Percentiles rank a stretch among this genome's conserved stretches.
Evolutionary conservation across 2,888 invertebrate species (phyloP).

Genomic region (Entomobrya multifasciata): DNA sequence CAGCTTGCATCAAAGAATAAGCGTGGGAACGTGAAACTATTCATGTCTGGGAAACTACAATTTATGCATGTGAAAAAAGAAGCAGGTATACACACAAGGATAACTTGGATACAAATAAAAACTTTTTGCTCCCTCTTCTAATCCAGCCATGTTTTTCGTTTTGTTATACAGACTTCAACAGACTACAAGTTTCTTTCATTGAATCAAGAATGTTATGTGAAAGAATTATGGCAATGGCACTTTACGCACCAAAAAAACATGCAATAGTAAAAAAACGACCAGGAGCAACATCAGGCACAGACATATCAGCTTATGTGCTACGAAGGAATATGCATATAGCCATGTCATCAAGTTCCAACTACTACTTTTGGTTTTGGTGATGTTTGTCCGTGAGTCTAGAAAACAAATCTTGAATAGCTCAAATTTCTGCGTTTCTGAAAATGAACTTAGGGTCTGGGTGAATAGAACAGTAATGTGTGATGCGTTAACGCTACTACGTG

Average conservation of each 20-base stretch:
- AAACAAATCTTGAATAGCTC: no score
- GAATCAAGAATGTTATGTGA: slow-evolving; percentile 46
- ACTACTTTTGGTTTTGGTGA: no score
- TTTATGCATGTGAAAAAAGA: slow-evolving; percentile 64
- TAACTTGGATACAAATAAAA: slow-evolving; percentile 21
- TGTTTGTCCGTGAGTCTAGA: no score
- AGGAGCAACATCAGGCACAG: slow-evolving; percentile 7
- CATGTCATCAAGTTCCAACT: not conserved
- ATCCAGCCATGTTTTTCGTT: not conserved
- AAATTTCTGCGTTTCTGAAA: no score
- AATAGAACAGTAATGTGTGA: no score
- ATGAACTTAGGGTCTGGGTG: no score
- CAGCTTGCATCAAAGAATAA: slow-evolving; percentile 61
- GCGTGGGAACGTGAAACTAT: slow-evolving; percentile 64
- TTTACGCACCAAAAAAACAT: slow-evolving; percentile 10
- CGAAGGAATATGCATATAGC: not conserved
- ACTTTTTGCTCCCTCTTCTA: slow-evolving; percentile 7
- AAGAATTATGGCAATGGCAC: slow-evolving; percentile 58
- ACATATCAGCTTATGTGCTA: no score
- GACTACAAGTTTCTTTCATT: not conserved
- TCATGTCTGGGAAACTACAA: slow-evolving; percentile 53
- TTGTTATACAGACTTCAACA: no score
- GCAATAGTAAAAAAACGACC: slow-evolving; percentile 7
- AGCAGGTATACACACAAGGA: not conserved
- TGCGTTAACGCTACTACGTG: no score